Evolutionary conservation across 2,797 vertebrate genomes (phyloP).

Genomic region (Prunella strophiata): DNA sequence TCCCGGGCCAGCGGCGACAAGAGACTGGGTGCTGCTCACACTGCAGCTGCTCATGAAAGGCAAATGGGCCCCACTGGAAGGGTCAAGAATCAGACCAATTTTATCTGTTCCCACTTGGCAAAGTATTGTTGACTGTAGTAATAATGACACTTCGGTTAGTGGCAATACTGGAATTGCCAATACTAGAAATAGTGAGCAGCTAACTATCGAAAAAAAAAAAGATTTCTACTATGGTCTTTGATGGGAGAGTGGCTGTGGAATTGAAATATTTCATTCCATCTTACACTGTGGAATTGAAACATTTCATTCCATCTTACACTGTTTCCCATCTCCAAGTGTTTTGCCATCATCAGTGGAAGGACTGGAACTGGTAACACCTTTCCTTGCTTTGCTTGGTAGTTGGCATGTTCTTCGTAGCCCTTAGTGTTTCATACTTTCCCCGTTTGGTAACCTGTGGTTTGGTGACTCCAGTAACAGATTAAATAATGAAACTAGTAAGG

Average conservation of each 20-base stretch:
- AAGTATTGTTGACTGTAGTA: background rate
- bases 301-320: fast-evolving
- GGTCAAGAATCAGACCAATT: background rate
- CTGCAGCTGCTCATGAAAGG: background rate
- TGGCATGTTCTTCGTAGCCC: fast-evolving
- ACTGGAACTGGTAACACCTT: background rate
- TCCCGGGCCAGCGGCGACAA: fast-evolving
- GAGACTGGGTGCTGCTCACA: fast-evolving
- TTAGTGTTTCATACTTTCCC: background rate
- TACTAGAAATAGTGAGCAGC: background rate
- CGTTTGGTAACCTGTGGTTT: background rate
- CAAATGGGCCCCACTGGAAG: background rate
- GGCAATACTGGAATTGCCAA: background rate
- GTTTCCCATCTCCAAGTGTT: background rate
- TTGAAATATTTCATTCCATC: background rate
- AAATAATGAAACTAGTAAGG: background rate
- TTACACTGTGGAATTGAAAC: fast-evolving
- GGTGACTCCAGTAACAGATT: fast-evolving
- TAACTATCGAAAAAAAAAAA: background rate
- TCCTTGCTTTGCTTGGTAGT: background rate
- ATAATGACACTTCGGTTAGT: background rate
- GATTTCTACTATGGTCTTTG: background rate
- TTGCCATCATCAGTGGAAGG: background rate
- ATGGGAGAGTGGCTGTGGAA: background rate
- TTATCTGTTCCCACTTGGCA: background rate